Conservation (phyloP, 2,113 vertebrate genomes). For the Hippopotamus amphibius region DNA sequence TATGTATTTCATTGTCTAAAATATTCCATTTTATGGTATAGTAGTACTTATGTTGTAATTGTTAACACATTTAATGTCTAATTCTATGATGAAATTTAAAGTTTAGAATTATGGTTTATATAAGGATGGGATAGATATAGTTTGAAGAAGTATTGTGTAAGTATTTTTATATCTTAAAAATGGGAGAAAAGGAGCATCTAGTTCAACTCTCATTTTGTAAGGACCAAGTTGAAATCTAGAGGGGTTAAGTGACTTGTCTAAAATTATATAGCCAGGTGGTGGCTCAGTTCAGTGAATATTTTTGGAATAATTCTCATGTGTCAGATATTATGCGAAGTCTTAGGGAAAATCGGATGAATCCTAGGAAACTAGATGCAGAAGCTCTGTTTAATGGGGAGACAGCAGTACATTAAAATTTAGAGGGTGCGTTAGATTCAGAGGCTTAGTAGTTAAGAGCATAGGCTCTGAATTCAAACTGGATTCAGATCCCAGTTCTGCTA, state of each 20-base stretch:
- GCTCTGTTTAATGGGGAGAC: neutral
- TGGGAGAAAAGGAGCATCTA: neutral
- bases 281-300: neutral
- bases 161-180: conserved; percentile 10
- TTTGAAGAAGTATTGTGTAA: neutral
- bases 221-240: neutral
- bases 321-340: neutral
- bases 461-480: neutral
- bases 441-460: neutral
- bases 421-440: neutral
- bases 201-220: neutral
- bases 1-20: conserved; percentile 16
- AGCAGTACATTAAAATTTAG: neutral
- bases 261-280: neutral
- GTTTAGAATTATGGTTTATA: neutral
- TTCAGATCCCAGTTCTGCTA: neutral
- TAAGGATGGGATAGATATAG: neutral
- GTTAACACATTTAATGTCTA: neutral
- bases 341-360: neutral
- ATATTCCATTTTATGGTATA: neutral
- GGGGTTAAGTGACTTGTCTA: neutral
- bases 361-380: neutral
- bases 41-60: neutral
- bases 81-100: conserved; percentile 42
- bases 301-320: neutral